phyloP scores from a whole-genome alignment of 2,113 vertebrate species.

The Mixornis gularis region DNA sequence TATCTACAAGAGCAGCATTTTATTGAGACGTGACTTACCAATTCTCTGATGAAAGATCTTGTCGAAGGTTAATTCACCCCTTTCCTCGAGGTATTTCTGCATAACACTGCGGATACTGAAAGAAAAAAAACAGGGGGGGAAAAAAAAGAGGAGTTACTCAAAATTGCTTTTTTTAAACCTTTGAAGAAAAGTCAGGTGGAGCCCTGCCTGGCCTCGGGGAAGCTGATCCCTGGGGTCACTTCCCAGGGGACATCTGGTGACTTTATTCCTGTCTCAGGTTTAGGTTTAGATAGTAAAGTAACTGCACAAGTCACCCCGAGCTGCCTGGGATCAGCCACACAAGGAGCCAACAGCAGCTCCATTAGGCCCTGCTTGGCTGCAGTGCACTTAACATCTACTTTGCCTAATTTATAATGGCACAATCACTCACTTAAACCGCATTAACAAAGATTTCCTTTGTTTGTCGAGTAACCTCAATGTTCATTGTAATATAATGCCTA shows the following conservation, averaged over 20 bases:
- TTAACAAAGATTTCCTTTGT: conserved; percentile 50
- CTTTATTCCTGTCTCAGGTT: background rate
- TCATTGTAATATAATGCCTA: conserved; percentile 23
- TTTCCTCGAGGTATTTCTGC: conserved; percentile 96
- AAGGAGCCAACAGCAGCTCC: background rate
- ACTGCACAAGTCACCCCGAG: background rate
- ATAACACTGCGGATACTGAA: conserved; percentile 95
- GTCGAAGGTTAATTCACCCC: conserved; percentile 93
- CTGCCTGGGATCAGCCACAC: background rate
- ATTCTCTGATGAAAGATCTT: conserved; percentile 98
- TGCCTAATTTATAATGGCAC: conserved; percentile 33
- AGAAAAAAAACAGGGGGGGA: background rate
- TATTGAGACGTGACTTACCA: conserved; percentile 74
- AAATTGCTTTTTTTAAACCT: background rate
- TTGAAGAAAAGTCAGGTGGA: background rate
- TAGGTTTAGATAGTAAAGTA: background rate
- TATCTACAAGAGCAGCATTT: background rate
- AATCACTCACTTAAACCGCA: conserved; percentile 15
- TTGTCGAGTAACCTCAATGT: conserved; percentile 23
- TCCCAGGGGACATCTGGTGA: background rate
- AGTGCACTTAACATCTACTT: conserved; percentile 7
- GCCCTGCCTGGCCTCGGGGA: fast-evolving
- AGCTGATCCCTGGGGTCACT: background rate
- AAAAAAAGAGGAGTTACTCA: background rate
- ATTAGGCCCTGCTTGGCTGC: background rate